phyloP scores from a whole-genome alignment of 2,888 invertebrate genomes.

The Drosophila nigricruria region DNA sequence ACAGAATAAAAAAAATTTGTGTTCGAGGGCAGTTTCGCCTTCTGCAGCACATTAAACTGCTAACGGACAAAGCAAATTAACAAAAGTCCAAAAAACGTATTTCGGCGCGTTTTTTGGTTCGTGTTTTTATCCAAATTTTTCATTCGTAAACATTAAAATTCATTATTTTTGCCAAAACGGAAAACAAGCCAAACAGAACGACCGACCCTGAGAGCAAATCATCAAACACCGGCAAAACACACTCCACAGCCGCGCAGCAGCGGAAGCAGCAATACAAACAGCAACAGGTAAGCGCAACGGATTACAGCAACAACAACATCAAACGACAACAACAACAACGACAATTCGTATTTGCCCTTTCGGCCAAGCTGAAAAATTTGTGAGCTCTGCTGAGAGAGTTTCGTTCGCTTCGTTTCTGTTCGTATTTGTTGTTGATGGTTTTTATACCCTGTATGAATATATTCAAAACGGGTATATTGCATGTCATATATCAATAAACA shows the following conservation, averaged over 20 bases:
- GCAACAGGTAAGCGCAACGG: slow-evolving; percentile 58
- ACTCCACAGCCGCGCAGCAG: slow-evolving; percentile 28
- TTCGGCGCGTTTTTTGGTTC: slow-evolving; percentile 24
- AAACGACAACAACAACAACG: slow-evolving; percentile 28
- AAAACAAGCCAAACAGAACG: slow-evolving; percentile 12
- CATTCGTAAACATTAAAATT: slow-evolving; percentile 4
- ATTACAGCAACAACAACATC: slow-evolving; percentile 9
- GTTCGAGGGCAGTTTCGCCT: slow-evolving; percentile 27
- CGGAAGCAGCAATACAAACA: slow-evolving; percentile 31
- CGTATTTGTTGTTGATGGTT: slow-evolving; percentile 2
- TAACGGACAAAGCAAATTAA: slow-evolving; percentile 13
- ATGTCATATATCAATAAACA: background rate
- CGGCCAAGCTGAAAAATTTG: slow-evolving; percentile 31
- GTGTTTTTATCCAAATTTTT: slow-evolving; percentile 16
- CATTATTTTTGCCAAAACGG: slow-evolving; percentile 26
- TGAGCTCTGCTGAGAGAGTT: slow-evolving; percentile 24
- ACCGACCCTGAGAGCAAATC: slow-evolving; percentile 26
- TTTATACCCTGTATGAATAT: background rate
- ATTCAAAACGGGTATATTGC: background rate
- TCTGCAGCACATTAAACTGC: slow-evolving; percentile 37
- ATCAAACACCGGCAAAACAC: slow-evolving; percentile 28
- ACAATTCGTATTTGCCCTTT: slow-evolving; percentile 36
- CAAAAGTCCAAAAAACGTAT: slow-evolving; percentile 20
- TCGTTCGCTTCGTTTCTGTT: slow-evolving; percentile 29
- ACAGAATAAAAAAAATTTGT: slow-evolving; percentile 31